Base-by-base conservation (phyloP, 2,797 vertebrate species). In the Liasis olivaceus region DNA sequence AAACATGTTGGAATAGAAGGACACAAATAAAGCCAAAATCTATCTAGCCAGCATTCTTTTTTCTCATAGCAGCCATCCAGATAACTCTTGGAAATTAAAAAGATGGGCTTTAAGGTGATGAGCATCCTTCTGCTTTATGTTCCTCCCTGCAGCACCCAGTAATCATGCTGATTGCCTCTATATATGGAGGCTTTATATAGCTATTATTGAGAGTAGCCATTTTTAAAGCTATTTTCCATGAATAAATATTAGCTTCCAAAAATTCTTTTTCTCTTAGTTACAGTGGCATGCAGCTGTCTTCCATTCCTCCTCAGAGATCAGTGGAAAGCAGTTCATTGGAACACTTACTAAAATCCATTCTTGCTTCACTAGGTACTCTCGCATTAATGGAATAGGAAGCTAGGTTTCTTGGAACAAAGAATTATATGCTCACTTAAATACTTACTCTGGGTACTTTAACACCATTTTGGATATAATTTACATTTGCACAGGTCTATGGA, bases 1-100 rank as follows among this genome's bases (percentile, higher is more conserved):
- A 66, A 93, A 88, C 66, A 88, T 88, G 31, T 77, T 90, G 56
- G 47, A n/a, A 66, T 88, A 84, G 14, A 69, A 60, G 14, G 60
- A 64, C 15, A 51, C 5, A 60, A 59, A 64, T 77, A 42, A 77
- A 77, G 36, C 72, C 84, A 60, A 90, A n/a, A n/a, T 72, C 36
- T 31, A 14, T 77, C 58, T 60, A 62, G 22, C 87, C 66, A 63
- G 5, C 58, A 63, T 88, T 51, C 42, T 24, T 77, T 8, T 26
- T 60, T 22, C 81, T 63, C 31, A 15, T 31, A 24, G 69, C 51
- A 66, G 69, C 47, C 56, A 72, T 91, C 24, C 54, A n/a, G 17
- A 87, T 62, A 47, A 36, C 64, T 17, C 28, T 47, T 66, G 85
- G 85, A 81, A 90, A 26, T 62, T 84, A 59, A 85, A 56, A 59